Conservation (phyloP, 2,797 vertebrate species). For the Rhinogobio ventralis region DNA sequence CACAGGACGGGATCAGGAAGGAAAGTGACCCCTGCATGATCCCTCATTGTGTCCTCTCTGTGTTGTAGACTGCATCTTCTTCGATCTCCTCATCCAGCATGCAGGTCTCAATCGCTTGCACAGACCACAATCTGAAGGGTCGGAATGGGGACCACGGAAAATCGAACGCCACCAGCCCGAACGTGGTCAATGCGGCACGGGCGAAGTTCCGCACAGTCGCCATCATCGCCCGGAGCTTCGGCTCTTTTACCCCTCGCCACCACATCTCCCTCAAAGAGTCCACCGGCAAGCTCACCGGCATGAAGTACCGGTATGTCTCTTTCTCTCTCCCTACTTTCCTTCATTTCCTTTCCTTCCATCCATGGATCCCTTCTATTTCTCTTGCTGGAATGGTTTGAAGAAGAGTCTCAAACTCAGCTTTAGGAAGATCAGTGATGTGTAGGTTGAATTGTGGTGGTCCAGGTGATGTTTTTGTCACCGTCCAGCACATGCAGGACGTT, state of each 20-base stretch:
- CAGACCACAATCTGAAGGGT: constrained; percentile 96
- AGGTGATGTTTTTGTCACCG: background rate
- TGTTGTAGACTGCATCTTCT: constrained; percentile 30
- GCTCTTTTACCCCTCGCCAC: constrained; percentile 92
- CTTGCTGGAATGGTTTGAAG: constrained; percentile 1
- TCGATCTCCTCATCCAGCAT: constrained; percentile 75
- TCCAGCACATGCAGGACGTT: background rate
- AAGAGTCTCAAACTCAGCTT: constrained; percentile 19
- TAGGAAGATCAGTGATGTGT: background rate
- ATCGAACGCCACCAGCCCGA: constrained; percentile 89
- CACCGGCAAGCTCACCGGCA: constrained; percentile 96
- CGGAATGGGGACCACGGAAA: constrained; percentile 96
- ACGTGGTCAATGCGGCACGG: constrained; percentile 92
- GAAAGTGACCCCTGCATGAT: constrained; percentile 33
- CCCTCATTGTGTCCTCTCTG: constrained; percentile 32
- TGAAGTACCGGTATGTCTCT: constrained; percentile 96
- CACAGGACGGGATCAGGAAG: constrained; percentile 12
- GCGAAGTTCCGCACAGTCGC: constrained; percentile 98
- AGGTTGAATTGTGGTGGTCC: background rate
- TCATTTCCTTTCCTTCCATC: background rate
- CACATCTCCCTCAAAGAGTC: constrained; percentile 99
- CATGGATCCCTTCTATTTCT: constrained; percentile 4
- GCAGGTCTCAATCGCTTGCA: constrained; percentile 99
- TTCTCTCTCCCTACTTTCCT: constrained; percentile 3
- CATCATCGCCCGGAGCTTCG: constrained; percentile 95